These are phyloP conservation scores for Hypothenemus hampei DNA, from an alignment of 1,140 invertebrate species.

Conservation along the genomic window DNA sequence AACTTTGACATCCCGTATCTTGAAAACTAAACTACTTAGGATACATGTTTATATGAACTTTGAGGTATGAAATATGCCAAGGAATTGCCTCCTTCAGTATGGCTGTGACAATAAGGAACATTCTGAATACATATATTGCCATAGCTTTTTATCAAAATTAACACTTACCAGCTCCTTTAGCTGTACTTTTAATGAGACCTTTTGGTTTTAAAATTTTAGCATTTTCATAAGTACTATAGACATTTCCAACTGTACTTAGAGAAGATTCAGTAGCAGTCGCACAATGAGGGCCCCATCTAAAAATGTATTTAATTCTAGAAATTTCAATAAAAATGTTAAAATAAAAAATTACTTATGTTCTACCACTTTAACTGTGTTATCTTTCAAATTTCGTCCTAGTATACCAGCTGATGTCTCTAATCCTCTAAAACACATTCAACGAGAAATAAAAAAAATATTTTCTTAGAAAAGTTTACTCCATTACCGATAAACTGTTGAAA, in stretches of 20 bases:
- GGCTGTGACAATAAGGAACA: no score
- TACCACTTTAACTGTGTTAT: slow-evolving; percentile 67
- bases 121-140: no score
- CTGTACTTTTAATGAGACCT: slow-evolving; percentile 58
- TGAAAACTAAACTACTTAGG: no score
- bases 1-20: no score
- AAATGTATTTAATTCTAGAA: slow-evolving; percentile 20
- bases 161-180: slow-evolving; percentile 60
- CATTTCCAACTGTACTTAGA: slow-evolving; percentile 60
- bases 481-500: slow-evolving; percentile 58
- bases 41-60: no score
- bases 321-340: not conserved
- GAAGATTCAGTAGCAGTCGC: slow-evolving; percentile 55
- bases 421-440: slow-evolving; percentile 36
- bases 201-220: slow-evolving; percentile 58
- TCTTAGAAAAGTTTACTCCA: not conserved
- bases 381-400: slow-evolving; percentile 57
- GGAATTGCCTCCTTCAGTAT: no score
- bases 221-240: slow-evolving; percentile 56
- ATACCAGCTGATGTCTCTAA: slow-evolving; percentile 62
- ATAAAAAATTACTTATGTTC: slow-evolving; percentile 56
- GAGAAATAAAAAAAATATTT: not conserved
- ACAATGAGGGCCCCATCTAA: slow-evolving; percentile 59
- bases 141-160: no score
- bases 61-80: no score